phyloP scores from a whole-genome alignment of 2,888 invertebrate genomes.

The Bembecia ichneumoniformis region DNA sequence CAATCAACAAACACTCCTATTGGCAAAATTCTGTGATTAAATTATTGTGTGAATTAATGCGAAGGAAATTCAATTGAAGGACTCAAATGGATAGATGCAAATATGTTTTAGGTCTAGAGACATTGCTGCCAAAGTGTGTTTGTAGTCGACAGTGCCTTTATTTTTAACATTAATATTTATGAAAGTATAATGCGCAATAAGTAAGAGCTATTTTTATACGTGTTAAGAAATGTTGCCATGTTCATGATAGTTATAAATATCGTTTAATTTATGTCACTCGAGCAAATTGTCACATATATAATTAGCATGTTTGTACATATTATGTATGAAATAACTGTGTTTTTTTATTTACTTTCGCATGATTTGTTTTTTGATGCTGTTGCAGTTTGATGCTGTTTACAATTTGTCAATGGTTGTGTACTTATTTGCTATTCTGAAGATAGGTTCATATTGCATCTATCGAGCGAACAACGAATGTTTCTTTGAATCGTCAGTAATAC shows the following conservation, averaged over 20 bases:
- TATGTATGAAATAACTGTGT: not conserved
- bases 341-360: not conserved
- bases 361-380: conserved; percentile 21
- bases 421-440: conserved; percentile 42
- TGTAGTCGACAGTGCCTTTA: conserved; percentile 73
- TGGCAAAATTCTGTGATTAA: conserved; percentile 67
- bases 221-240: conserved; percentile 68
- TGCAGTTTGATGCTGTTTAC: conserved; percentile 29
- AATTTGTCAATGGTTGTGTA: conserved; percentile 61
- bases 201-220: conserved; percentile 67
- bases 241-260: conserved; percentile 58
- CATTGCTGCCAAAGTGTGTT: conserved; percentile 73
- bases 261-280: conserved; percentile 18
- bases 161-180: conserved; percentile 57
- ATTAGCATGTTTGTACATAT: not conserved
- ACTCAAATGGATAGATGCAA: conserved; percentile 35
- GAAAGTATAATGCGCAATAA: conserved; percentile 61
- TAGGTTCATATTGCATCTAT: conserved; percentile 2
- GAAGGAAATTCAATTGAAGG: conserved; percentile 32
- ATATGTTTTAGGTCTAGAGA: conserved; percentile 47
- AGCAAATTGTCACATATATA: not conserved
- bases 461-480: conserved; percentile 14
- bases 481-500: not conserved
- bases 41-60: conserved; percentile 38
- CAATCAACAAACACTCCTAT: conserved; percentile 63